Evolutionary conservation across 2,888 invertebrate genomes (phyloP).

Genomic region (Neocrepidodera transversa): DNA sequence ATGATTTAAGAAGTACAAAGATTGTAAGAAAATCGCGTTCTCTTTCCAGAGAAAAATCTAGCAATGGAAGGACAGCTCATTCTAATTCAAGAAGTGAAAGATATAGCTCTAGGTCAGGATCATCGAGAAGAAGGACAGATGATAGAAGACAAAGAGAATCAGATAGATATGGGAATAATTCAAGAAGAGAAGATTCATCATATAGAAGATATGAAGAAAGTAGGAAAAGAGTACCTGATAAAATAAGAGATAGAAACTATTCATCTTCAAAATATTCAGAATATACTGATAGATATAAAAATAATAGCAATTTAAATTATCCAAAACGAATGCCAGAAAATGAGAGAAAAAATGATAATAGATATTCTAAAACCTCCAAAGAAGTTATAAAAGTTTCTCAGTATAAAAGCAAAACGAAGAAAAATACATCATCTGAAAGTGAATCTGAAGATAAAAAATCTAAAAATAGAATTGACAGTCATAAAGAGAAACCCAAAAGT

Average conservation of each 20-base stretch:
- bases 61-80: not conserved
- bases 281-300: not conserved
- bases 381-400: not conserved
- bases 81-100: not conserved
- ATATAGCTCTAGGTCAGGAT: not conserved
- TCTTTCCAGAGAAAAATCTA: not conserved
- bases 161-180: not conserved
- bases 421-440: not conserved
- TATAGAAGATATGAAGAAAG: not conserved
- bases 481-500: not conserved
- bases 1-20: not conserved
- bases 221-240: not conserved
- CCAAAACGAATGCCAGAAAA: not conserved
- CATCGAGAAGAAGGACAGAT: not conserved
- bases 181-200: not conserved
- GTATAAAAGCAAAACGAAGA: not conserved
- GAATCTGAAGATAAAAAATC: slow-evolving; percentile 7
- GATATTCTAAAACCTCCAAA: not conserved
- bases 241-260: not conserved
- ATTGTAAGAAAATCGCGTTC: not conserved
- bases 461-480: not conserved
- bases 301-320: not conserved
- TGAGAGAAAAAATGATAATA: not conserved
- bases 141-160: not conserved
- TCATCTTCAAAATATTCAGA: slow-evolving; percentile 7